Percentiles rank a stretch among this genome's conserved stretches.
These are phyloP conservation scores for Dolichoris vasculosae DNA, from an alignment of 1,140 invertebrate genomes.

Conservation along the genomic window DNA sequence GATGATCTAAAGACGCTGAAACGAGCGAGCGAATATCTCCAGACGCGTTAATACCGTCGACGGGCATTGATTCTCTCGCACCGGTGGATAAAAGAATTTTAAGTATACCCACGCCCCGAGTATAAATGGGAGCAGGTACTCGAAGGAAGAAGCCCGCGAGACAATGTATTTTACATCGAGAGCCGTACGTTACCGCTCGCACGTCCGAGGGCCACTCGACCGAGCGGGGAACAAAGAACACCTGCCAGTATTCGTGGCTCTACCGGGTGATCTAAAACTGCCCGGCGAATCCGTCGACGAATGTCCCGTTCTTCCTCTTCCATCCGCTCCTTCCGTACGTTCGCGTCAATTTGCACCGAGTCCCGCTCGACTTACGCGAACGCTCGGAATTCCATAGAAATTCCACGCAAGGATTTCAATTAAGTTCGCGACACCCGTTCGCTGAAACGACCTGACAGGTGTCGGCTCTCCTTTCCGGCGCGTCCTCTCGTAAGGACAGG, in stretches of 20 bases:
- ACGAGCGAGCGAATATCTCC: not conserved
- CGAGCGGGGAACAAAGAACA: not conserved
- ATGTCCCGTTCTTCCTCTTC: not conserved
- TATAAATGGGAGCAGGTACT: not conserved
- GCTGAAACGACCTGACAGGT: not conserved
- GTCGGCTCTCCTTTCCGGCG: not conserved
- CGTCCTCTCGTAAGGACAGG: not conserved
- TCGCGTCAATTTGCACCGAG: not conserved
- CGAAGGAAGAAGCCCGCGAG: not conserved
- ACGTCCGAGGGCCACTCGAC: not conserved
- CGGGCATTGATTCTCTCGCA: not conserved
- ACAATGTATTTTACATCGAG: not conserved
- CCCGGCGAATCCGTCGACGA: not conserved
- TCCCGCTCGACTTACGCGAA: not conserved
- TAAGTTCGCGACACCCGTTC: not conserved
- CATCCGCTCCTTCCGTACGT: not conserved
- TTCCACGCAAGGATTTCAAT: not conserved
- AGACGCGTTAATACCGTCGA: not conserved
- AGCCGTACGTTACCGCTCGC: not conserved
- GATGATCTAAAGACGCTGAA: not conserved
- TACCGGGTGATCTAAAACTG: constrained; percentile 11
- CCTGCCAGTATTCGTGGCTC: constrained; percentile 1
- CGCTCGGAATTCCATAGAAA: too few species aligned
- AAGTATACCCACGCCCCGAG: constrained; percentile 2
- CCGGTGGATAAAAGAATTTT: not conserved